These are phyloP conservation scores for Morpho helenor DNA, from an alignment of 2,888 invertebrate genomes.

Conservation along the genomic window DNA sequence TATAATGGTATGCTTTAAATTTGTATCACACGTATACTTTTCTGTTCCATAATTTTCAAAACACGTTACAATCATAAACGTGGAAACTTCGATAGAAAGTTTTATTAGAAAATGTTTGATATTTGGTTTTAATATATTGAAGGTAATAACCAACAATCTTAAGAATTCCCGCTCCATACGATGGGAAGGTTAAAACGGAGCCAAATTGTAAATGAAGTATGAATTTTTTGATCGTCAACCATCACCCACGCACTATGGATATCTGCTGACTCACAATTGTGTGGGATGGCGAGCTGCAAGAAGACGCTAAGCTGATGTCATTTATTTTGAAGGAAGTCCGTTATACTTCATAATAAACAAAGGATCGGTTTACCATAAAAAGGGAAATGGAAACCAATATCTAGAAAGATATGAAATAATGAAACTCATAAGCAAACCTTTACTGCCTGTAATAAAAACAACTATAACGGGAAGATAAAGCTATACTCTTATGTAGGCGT, in stretches of 20 bases:
- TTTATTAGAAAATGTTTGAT: no score
- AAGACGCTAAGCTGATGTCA: constrained; percentile 14
- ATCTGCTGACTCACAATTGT: constrained; percentile 21
- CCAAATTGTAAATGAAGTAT: constrained; percentile 20
- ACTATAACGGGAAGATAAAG: constrained; percentile 16
- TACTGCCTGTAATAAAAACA: constrained; percentile 22
- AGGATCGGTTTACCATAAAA: constrained; percentile 13
- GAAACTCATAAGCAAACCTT: constrained; percentile 20
- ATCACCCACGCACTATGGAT: constrained; percentile 18
- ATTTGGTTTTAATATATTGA: no score
- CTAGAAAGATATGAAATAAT: constrained; percentile 21
- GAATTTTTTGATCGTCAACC: constrained; percentile 21
- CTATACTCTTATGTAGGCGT: constrained; percentile 25
- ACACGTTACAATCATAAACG: no score
- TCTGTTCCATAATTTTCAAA: no score
- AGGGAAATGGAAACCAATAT: constrained; percentile 18
- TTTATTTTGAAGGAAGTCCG: constrained; percentile 11
- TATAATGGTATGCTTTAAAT: no score
- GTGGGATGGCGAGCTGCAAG: constrained; percentile 14
- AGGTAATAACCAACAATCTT: no score
- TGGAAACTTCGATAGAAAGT: no score
- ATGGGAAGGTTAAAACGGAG: constrained; percentile 4
- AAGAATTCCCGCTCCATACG: no score
- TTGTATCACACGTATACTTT: no score
- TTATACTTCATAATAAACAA: constrained; percentile 9